A percentile compares a stretch with the other conserved stretches of the same genome.
Evolutionary conservation across 2,797 vertebrate species (phyloP).

Genomic region (Euphonia xanthogaster): DNA sequence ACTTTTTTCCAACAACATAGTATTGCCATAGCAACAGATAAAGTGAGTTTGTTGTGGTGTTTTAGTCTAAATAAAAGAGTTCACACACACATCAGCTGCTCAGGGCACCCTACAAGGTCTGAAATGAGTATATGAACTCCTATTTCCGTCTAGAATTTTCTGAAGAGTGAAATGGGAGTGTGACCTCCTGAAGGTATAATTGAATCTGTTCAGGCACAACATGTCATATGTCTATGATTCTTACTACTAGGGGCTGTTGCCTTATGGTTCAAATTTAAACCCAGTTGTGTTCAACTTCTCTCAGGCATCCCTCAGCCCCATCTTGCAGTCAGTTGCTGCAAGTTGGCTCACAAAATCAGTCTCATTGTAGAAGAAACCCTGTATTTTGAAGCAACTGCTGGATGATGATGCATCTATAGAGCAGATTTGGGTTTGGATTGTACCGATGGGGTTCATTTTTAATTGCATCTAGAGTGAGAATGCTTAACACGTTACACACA

Average conservation of each 20-base stretch:
- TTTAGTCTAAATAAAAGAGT: constrained; percentile 12
- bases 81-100: background rate
- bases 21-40: constrained; percentile 27
- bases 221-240: background rate
- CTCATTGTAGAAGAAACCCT: background rate
- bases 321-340: background rate
- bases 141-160: background rate
- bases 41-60: constrained; percentile 1
- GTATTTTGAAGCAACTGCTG: background rate
- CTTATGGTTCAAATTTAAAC: background rate
- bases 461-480: background rate
- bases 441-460: background rate
- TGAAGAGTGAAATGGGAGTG: background rate
- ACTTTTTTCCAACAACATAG: constrained; percentile 36
- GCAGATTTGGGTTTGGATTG: background rate
- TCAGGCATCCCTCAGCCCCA: background rate
- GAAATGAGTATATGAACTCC: background rate
- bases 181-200: background rate
- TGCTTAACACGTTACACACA: fast-evolving
- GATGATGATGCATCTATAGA: background rate
- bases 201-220: background rate
- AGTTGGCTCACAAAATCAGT: background rate
- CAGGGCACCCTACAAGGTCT: background rate
- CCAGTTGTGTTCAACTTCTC: background rate
- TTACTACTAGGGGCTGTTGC: background rate